Base-by-base conservation (phyloP, 2,113 vertebrate genomes). In the Gavialis gangeticus region DNA sequence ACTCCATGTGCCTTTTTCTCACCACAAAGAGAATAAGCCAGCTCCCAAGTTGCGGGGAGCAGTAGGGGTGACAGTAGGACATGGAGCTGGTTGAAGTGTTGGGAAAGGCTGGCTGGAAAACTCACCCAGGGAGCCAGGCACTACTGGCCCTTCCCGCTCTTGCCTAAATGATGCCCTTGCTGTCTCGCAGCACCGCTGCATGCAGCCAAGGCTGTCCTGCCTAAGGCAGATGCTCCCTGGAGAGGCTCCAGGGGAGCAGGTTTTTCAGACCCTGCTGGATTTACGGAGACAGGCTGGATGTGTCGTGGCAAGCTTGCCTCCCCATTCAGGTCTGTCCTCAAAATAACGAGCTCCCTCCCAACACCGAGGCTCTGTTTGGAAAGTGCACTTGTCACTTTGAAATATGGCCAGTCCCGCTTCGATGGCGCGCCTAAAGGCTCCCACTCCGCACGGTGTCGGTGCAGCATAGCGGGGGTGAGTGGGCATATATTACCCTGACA, bases 371-470 rank as follows among this genome's bases (percentile, higher is more conserved):
- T 95, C 14, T 94, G 86, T 89, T 87, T 88, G 62, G 80, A 88
- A 90, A 93, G 78, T 88, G 87, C 58, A 66, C 55, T 37, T 0
- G 0, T 82, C 92, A 75, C 78, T 96, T 25, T 92, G 95, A 92
- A 92, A 93, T 77, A 94, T 0, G 0, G 15, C 60, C 1, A 0
- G 76, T 58, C 76, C 84, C 19, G 1, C 19, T 17, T 9, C 5
- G 4, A 67, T 0, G 0, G 66, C n/a, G 22, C 0, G 1, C 15
- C 91, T 5, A 73, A 58, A 85, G 82, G 73, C 87, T 87, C 60
- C 86, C 90, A 75, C 19, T 24, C 71, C 71, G 25, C 63, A 28
- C 1, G 0, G 62, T 73, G 54, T 78, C 0, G 0, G 37, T 7
- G 46, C 58, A 12, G 58, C 58, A 21, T 21, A 12, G 7, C 46